These are phyloP conservation scores for Enteromius mattozi DNA, from an alignment of 2,797 vertebrate genomes.

Conservation along the genomic window DNA sequence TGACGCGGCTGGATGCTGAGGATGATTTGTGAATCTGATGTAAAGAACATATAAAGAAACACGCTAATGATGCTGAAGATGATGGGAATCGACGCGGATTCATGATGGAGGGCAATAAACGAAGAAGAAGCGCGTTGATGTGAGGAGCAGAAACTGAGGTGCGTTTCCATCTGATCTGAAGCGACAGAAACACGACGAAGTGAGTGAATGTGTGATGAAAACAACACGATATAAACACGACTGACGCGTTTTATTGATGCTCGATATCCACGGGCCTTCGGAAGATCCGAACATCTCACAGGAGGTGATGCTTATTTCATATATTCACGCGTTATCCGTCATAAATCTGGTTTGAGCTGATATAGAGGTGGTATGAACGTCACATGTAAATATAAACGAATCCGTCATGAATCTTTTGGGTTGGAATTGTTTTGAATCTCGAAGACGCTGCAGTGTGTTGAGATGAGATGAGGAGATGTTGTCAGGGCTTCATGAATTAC, in stretches of 20 bases:
- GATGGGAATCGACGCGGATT: background rate
- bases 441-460: background rate
- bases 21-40: background rate
- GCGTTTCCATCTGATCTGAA: conserved; percentile 3
- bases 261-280: background rate
- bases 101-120: background rate
- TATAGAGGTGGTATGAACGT: background rate
- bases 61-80: background rate
- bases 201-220: background rate
- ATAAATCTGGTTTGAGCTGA: no score
- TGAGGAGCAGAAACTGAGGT: conserved; percentile 27
- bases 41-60: background rate
- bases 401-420: background rate
- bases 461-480: background rate
- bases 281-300: background rate
- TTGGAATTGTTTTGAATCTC: background rate
- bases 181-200: background rate
- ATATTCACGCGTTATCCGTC: background rate
- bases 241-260: background rate
- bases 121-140: background rate
- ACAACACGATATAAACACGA: background rate
- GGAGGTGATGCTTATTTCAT: background rate
- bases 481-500: background rate
- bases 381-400: background rate
- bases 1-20: background rate